Conservation (phyloP, 2,888 invertebrate species). For the Ellobium chinense region DNA sequence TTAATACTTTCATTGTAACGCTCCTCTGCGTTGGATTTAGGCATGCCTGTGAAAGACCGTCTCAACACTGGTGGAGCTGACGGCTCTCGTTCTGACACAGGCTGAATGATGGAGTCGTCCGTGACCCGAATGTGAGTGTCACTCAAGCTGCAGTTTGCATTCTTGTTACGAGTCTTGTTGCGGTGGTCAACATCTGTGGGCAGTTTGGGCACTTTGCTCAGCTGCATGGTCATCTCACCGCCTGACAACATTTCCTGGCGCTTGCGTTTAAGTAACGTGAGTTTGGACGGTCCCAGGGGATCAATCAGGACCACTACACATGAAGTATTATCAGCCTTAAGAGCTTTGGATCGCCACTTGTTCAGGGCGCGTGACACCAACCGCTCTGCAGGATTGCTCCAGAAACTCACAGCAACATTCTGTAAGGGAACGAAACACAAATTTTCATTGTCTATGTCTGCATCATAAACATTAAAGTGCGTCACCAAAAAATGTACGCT, state of each 20-base stretch:
- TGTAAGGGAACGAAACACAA: constrained; percentile 59
- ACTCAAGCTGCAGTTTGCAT: constrained; percentile 46
- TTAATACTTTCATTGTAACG: background rate
- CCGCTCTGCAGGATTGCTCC: constrained; percentile 92
- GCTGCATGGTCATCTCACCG: constrained; percentile 19
- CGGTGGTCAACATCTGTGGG: constrained; percentile 8
- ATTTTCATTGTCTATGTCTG: too few relatives aligned
- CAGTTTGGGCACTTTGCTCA: constrained; percentile 6
- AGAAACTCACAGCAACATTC: constrained; percentile 72
- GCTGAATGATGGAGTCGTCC: constrained; percentile 38
- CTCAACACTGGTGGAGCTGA: background rate
- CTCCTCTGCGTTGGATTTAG: background rate
- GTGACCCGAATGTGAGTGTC: constrained; percentile 41
- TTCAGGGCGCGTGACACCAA: constrained; percentile 90
- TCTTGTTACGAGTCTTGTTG: constrained; percentile 42
- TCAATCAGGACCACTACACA: constrained; percentile 95
- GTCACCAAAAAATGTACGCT: too few relatives aligned
- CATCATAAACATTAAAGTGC: too few relatives aligned
- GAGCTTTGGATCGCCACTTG: constrained; percentile 89
- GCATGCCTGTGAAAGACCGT: background rate
- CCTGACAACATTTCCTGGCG: constrained; percentile 60
- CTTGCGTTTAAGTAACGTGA: constrained; percentile 67
- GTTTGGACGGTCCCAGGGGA: constrained; percentile 85
- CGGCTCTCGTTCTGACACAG: background rate
- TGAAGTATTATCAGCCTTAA: constrained; percentile 97